Evolutionary conservation across 2,888 invertebrate genomes (phyloP), one percentile per base, ranked within the genome.

Genomic region (Anarsia innoxiella): DNA sequence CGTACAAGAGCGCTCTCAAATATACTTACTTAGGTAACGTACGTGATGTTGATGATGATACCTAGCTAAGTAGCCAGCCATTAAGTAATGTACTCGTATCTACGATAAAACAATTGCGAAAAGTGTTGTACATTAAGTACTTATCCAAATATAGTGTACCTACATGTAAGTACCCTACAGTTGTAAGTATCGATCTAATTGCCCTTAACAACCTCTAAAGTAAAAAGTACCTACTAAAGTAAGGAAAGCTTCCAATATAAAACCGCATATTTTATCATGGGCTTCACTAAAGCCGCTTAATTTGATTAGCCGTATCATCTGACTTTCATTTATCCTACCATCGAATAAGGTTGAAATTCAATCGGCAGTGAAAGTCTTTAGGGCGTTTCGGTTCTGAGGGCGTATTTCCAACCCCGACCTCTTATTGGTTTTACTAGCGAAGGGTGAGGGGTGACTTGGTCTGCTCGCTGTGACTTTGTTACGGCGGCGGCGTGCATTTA

Each of bases 341-440:
- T 0, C 9, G 3, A 15, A 40, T 63, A 67, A 48, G 47, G 65
- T 51, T 30, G 30, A 51, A 43, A 56, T 43, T 68, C 15, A 39
- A 25, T 50, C 49, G 45, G 26, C 28, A 11, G 13, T 35, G 33
- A 40, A 37, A 43, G 49, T 41, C 56, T 48, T 59, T 78, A 77
- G 67, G 76, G 68, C 78, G 71, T 80, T 77, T 60, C 66, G 57
- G 34, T 48, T 51, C 49, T 59, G 47, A 51, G 48, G 47, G 56
- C 56, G 61, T 52, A 52, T 57, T 60, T 54, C 45, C 64, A 71
- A 77, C 74, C 74, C 79, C 75, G 67, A 70, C 71, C 61, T 76
- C 77, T 82, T 78, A 84, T 84, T 84, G 83, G 83, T 75, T 80
- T 82, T 74, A 62, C 59, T 65, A 51, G 54, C 50, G 64, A 64